Percentiles rank a stretch among this genome's conserved stretches.
Conservation (phyloP, 2,888 invertebrate genomes). For the Saturnia pavonia region DNA sequence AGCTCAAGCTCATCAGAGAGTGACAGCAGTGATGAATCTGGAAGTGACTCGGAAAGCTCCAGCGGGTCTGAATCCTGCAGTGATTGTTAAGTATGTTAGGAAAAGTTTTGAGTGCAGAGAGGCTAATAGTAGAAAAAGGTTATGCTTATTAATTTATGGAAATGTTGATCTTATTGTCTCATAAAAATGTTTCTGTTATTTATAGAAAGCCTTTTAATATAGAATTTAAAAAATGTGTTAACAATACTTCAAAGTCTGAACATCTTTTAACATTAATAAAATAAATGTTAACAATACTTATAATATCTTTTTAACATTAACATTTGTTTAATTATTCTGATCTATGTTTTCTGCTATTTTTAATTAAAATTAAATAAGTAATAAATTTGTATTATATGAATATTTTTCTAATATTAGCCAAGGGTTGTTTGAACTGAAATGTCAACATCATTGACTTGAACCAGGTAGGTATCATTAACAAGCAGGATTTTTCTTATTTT, state of each 20-base stretch:
- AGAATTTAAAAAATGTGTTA: background rate
- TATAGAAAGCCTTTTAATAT: background rate
- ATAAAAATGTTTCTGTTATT: conserved; percentile 3
- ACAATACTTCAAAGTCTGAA: no score
- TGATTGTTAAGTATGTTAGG: conserved; percentile 37
- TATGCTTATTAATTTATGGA: conserved; percentile 10
- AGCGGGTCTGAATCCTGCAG: conserved; percentile 47
- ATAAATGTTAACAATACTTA: no score
- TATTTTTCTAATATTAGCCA: conserved; percentile 27
- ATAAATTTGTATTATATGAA: background rate
- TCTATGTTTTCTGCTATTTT: background rate
- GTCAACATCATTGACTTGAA: conserved; percentile 28
- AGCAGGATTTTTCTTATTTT: conserved; percentile 28
- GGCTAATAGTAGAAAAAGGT: conserved; percentile 20
- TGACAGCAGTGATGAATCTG: conserved; percentile 56
- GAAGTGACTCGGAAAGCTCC: conserved; percentile 46
- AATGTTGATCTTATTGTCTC: conserved; percentile 15
- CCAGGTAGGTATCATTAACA: conserved; percentile 34
- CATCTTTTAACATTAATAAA: no score
- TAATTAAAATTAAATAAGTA: background rate
- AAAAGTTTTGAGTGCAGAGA: conserved; percentile 17
- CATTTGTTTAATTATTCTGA: background rate
- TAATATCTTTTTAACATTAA: background rate
- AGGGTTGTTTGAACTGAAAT: conserved; percentile 22
- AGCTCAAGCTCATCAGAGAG: conserved; percentile 59